Evolutionary conservation across 2,797 vertebrate species (phyloP), one percentile per base, ranked within the genome.

Genomic region (Luscinia megarhynchos): DNA sequence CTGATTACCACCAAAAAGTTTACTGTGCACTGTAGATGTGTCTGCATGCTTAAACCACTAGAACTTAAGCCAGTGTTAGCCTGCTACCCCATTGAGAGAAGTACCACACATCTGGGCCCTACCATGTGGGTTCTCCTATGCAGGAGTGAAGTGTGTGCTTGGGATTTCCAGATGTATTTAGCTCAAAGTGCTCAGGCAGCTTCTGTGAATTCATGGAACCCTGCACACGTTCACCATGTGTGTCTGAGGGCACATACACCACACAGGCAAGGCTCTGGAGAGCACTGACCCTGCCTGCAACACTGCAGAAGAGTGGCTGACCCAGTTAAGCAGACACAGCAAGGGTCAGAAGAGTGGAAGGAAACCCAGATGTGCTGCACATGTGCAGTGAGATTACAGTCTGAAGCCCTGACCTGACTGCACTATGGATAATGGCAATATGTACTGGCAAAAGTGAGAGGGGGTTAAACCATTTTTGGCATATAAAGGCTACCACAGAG

Each of bases 181-280:
- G 11, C 29, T 55, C n/a, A 48, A 6, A 21, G 51, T 66, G 20
- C 40, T 72, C 43, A 36, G 30, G n/a, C 46, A 72, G 24, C 30
- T 55, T 30, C 48, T 38, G 43, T 26, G 15, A 27, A 16, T 69
- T 17, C 46, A 73, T 19, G 23, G 66, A 75, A 55, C 36, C 48
- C 66, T 58, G 36, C 18, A 17, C 0, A 0, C 0, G 0, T 12
- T 89, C 18, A 55, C 14, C 21, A 1, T 1, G 41, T 32, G 9
- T 20, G 9, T 7, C 24, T 51, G 41, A 81, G 19, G 34, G 22
- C 36, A 62, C 10, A 7, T 12, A 8, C 13, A 20, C 3, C 2
- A 1, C 15, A 24, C 11, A 34, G 30, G 15, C 13, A 7, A 34
- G 17, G 10, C 11, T n/a, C 51, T 15, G 27, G 22, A 72, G 54